Percentiles rank a stretch among this genome's conserved stretches.
phyloP scores from a whole-genome alignment of 2,888 invertebrate species.

The Glomeris marginata region DNA sequence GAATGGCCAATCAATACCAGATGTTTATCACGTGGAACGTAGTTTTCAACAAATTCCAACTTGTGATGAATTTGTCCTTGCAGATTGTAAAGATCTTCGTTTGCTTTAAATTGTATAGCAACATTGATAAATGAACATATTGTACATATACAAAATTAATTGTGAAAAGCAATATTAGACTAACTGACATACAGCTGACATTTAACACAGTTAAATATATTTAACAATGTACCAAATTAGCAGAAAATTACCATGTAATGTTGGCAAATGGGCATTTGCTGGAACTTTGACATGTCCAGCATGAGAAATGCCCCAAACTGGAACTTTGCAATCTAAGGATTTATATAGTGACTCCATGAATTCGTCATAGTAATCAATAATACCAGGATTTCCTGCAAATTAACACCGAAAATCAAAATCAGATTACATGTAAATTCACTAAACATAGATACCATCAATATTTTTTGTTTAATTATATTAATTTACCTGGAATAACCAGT shows the following conservation, averaged over 20 bases:
- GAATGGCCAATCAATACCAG: constrained; percentile 79
- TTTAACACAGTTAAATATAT: constrained; percentile 4
- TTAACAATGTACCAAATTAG: neutral
- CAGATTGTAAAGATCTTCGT: constrained; percentile 51
- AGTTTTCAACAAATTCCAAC: constrained; percentile 54
- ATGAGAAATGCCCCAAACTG: constrained; percentile 69
- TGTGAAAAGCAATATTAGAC: too few relatives aligned
- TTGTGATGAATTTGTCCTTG: constrained; percentile 67
- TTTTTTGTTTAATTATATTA: neutral
- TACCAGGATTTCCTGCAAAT: constrained; percentile 62
- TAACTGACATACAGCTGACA: too few relatives aligned
- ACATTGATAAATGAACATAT: too few relatives aligned
- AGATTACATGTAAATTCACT: neutral
- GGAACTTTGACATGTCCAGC: constrained; percentile 55
- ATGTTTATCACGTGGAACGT: constrained; percentile 52
- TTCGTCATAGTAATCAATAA: constrained; percentile 60
- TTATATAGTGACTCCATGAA: constrained; percentile 52
- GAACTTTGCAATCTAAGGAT: constrained; percentile 40
- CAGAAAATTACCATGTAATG: constrained; percentile 22
- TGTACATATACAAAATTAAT: too few relatives aligned
- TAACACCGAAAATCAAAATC: constrained; percentile 4
- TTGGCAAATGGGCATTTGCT: constrained; percentile 29
- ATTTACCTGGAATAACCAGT: constrained; percentile 50
- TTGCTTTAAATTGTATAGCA: too few relatives aligned
- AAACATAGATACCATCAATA: constrained; percentile 6